A percentile compares a stretch with the other conserved stretches of the same genome.
phyloP scores from a whole-genome alignment of 2,113 vertebrate species.

The Urocynchramus pylzowi region DNA sequence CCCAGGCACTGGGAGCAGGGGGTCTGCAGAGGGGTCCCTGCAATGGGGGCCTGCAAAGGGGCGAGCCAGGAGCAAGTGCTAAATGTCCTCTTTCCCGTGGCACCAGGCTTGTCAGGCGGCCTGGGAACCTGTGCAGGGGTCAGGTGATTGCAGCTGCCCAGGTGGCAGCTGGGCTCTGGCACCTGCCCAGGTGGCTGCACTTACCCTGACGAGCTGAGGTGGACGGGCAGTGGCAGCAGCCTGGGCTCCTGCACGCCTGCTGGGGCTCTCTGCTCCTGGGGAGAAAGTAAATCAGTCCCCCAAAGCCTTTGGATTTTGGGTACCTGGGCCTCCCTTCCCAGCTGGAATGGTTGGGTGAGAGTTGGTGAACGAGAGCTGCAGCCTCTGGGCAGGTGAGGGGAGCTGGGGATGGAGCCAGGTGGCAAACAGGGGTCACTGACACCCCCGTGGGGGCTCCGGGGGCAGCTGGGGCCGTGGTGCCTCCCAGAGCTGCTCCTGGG shows the following conservation, averaged over 20 bases:
- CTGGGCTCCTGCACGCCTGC: rapidly evolving
- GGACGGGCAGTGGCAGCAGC: neutral
- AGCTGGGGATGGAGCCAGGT: neutral
- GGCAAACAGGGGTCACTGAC: neutral
- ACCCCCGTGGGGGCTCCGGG: neutral
- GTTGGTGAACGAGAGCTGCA: neutral
- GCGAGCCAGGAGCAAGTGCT: neutral
- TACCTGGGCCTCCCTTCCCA: neutral
- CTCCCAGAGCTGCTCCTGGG: neutral
- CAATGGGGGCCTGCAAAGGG: neutral
- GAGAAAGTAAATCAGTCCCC: neutral
- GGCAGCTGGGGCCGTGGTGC: neutral
- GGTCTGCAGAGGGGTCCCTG: neutral
- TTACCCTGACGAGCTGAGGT: neutral
- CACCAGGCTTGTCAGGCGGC: neutral
- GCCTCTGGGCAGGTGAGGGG: neutral
- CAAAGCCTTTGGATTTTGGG: rapidly evolving
- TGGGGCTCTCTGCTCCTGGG: rapidly evolving
- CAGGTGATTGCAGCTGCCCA: neutral
- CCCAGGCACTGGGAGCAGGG: neutral
- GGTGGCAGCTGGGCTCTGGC: neutral
- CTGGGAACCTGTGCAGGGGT: neutral
- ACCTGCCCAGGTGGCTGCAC: neutral
- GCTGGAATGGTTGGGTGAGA: neutral
- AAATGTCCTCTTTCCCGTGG: neutral